Conservation (phyloP, 2,113 vertebrate genomes). For the Oreocharis arfaki region DNA sequence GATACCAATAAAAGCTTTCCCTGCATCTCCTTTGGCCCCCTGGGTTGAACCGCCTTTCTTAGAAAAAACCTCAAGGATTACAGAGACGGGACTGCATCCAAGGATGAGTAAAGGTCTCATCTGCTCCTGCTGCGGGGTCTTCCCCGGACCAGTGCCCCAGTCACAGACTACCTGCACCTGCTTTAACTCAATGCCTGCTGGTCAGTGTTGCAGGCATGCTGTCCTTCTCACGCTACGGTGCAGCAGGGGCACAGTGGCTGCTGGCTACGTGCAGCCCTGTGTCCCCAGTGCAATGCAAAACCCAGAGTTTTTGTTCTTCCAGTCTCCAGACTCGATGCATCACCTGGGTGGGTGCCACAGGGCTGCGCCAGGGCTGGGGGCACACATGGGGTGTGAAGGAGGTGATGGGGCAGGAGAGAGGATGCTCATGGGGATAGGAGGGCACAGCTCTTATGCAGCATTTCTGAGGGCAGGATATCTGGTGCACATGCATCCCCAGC, state of each 20-base stretch:
- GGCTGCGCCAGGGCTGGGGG: not conserved
- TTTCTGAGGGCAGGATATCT: not conserved
- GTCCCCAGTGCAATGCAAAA: not conserved
- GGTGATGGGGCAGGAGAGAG: not conserved
- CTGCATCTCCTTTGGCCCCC: not conserved
- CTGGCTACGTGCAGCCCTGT: rapidly evolving
- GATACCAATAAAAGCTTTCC: conserved; percentile 61
- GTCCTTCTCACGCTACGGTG: rapidly evolving
- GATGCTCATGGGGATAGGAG: not conserved
- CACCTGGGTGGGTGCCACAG: not conserved
- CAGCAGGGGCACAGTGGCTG: rapidly evolving
- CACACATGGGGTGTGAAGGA: rapidly evolving
- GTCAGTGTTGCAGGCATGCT: not conserved
- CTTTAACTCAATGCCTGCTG: not conserved
- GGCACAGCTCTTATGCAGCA: not conserved
- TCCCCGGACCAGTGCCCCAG: not conserved
- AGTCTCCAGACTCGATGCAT: not conserved
- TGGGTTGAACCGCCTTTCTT: not conserved
- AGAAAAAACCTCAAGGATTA: conserved; percentile 19
- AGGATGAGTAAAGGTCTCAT: not conserved
- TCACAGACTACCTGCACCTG: not conserved
- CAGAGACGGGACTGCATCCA: not conserved
- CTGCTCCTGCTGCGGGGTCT: not conserved
- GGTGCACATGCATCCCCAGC: rapidly evolving
- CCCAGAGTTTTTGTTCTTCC: rapidly evolving